Base-by-base conservation (phyloP, 2,888 invertebrate species). In the Ichneumoninae sp. region DNA sequence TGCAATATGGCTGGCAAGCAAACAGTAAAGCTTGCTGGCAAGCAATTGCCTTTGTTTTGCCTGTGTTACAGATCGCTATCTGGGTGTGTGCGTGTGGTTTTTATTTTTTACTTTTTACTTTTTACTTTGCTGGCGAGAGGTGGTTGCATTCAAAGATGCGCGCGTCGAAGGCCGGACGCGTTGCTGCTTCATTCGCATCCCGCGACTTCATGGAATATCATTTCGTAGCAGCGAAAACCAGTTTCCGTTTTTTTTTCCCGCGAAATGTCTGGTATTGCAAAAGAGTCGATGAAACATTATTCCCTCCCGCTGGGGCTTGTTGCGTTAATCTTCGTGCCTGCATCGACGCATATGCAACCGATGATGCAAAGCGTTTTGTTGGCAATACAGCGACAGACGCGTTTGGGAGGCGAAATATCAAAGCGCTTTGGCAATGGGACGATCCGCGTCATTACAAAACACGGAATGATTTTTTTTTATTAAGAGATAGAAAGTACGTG, bases 31-130 rank as follows among this genome's bases (percentile, higher is more conserved):
- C 22, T 22, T 22, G 26, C 26, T 26, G 26, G 26, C 2, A 26
- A 26, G 26, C 1, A 26, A 26, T 26, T 26, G 26, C 26, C 2
- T 1, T 26, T 26, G 26, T 26, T 26, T 1, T 1, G 1, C 26
- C 26, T 26, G 26, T 1, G 26, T 1, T 26, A 26, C 26, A 2
- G 26, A 2, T 26, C 1, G 26, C 26, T 26, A 26, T 26, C 26
- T 26, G 26, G 26, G 26, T 26, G 8, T 8, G 40, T 65, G 54
- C 69, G 65, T 75, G 79, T 36, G 50, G 40, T 83, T 63, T 22
- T 7, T 26, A 13, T 8, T 13, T 30, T 13, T 30, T 13, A 1
- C n/a, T 63, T 33, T 30, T 30, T 30, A 30, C 4, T 30, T 30
- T 30, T 30, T 30, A 30, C 30, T 30, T 30, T 30, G 4, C 30